Evolutionary conservation across 1,140 invertebrate genomes (phyloP).

Genomic region (Phymastichus coffea): DNA sequence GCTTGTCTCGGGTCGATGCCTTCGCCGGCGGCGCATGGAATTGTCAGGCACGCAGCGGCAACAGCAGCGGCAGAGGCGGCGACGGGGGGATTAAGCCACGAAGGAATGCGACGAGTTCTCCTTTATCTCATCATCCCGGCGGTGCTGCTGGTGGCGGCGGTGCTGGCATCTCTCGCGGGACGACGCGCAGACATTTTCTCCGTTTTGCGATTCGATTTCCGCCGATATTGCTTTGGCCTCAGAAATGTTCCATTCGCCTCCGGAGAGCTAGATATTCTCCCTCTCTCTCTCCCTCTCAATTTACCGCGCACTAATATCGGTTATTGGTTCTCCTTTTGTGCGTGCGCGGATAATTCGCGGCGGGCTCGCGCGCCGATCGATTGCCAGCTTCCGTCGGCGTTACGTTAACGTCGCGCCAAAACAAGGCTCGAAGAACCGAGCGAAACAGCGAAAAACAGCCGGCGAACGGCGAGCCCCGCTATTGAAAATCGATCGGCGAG

Average conservation of each 20-base stretch:
- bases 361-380: not conserved
- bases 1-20: not conserved
- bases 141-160: too few relatives aligned
- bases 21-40: slow-evolving; percentile 4
- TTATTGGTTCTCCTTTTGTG: slow-evolving; percentile 13
- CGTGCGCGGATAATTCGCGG: not conserved
- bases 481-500: too few relatives aligned
- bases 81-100: slow-evolving; percentile 46
- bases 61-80: not conserved
- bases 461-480: too few relatives aligned
- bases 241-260: slow-evolving; percentile 49
- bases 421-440: too few relatives aligned
- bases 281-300: slow-evolving; percentile 7
- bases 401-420: too few relatives aligned
- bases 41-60: slow-evolving; percentile 9
- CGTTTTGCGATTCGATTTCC: slow-evolving; percentile 55
- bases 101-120: slow-evolving; percentile 41
- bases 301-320: slow-evolving; percentile 24
- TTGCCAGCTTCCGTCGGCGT: not conserved
- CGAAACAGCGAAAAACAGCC: too few relatives aligned
- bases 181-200: slow-evolving; percentile 48
- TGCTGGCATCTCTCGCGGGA: slow-evolving; percentile 11
- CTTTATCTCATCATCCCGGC: slow-evolving; percentile 18
- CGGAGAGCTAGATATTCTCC: too few relatives aligned
- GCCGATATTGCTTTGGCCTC: slow-evolving; percentile 51